Conservation (phyloP, 37 sponge, comb jelly and placozoan species). For the Agelas oroides region DNA sequence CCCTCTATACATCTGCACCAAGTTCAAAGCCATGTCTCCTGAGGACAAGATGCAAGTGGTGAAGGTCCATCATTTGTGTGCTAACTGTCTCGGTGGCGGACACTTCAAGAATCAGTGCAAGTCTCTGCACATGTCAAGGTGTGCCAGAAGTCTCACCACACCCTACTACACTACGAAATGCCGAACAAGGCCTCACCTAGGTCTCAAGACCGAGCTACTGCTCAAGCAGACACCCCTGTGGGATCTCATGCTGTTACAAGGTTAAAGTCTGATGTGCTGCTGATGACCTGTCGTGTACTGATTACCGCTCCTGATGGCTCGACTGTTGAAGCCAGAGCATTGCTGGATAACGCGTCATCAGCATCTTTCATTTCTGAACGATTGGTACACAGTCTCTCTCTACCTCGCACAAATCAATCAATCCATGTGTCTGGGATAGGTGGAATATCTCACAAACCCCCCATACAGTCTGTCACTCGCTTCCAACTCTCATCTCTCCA, state of each 20-base stretch:
- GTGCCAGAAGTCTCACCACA: constrained; percentile 63
- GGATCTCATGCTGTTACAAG: constrained; percentile 14
- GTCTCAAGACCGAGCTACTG: neutral
- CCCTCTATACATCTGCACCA: constrained; percentile 47
- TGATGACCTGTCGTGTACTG: constrained; percentile 47
- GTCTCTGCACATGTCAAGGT: constrained; percentile 40
- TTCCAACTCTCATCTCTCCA: constrained; percentile 37
- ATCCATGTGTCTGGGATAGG: constrained; percentile 51
- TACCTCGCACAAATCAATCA: constrained; percentile 34
- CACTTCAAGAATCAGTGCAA: constrained; percentile 51
- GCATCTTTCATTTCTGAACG: constrained; percentile 57
- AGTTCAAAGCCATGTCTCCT: constrained; percentile 42
- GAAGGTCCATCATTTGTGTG: constrained; percentile 30
- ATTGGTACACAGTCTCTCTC: constrained; percentile 39
- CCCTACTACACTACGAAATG: constrained; percentile 33
- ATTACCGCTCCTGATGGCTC: constrained; percentile 56
- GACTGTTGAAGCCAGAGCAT: constrained; percentile 55
- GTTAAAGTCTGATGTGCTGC: constrained; percentile 35
- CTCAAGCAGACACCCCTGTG: constrained; percentile 4
- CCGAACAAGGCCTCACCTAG: neutral
- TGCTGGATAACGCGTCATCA: constrained; percentile 49
- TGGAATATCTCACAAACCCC: constrained; percentile 31
- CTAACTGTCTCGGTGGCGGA: constrained; percentile 35
- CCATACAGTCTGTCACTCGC: constrained; percentile 30
- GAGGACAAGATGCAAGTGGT: constrained; percentile 38